These are phyloP conservation scores for Pipistrellus pipistrellus DNA, from an alignment of 2,797 vertebrate genomes.

Conservation along the genomic window DNA sequence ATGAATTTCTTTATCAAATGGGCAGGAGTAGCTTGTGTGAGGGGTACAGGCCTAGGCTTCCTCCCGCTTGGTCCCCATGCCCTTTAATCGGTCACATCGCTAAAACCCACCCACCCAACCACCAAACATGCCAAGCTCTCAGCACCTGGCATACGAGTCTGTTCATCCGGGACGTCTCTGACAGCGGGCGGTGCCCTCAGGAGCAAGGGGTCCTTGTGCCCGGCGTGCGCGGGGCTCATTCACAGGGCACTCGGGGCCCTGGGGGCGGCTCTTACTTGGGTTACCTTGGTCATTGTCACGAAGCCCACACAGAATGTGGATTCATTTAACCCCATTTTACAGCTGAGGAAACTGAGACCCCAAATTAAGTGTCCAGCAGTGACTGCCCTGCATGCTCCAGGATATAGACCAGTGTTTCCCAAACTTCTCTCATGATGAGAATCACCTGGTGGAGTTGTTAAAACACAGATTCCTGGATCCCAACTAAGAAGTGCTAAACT, in stretches of 20 bases:
- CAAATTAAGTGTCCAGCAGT: rapidly evolving
- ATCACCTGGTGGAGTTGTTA: no score
- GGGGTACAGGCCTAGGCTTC: background rate
- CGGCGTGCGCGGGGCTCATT: no score
- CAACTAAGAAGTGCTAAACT: no score
- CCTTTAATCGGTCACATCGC: background rate
- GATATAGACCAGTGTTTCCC: no score
- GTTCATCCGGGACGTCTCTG: background rate
- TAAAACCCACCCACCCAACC: background rate
- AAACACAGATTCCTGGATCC: no score
- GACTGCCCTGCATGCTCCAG: background rate
- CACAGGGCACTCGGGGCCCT: no score
- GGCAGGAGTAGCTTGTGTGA: background rate
- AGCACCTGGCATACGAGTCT: rapidly evolving
- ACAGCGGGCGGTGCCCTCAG: rapidly evolving
- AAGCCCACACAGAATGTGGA: background rate
- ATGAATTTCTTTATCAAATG: rapidly evolving
- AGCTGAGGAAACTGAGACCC: background rate
- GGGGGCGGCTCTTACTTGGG: rapidly evolving
- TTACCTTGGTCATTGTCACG: rapidly evolving
- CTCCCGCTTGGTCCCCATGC: rapidly evolving
- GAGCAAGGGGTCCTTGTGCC: no score
- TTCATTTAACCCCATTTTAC: background rate
- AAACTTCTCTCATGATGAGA: no score
- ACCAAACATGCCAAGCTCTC: rapidly evolving